Conservation (phyloP, 1,140 invertebrate genomes). For the Caenorhabditis inopinata region DNA sequence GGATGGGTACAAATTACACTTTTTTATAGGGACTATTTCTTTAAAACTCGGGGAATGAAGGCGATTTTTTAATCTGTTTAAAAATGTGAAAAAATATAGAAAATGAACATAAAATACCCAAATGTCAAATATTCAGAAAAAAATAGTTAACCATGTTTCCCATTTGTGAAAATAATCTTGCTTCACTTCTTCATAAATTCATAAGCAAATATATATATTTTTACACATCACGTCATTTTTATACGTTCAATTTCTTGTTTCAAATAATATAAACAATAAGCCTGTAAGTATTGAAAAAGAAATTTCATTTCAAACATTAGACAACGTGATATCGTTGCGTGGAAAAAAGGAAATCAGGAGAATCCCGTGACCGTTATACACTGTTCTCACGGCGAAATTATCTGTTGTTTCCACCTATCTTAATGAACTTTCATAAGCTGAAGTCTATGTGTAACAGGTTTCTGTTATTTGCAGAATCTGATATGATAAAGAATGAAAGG, state of each 20-base stretch:
- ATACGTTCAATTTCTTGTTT: background rate
- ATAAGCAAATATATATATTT: too few species aligned
- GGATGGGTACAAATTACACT: background rate
- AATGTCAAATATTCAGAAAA: too few species aligned
- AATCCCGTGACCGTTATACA: background rate
- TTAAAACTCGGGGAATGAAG: background rate
- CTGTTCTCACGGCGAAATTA: background rate
- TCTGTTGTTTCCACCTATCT: background rate
- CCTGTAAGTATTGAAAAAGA: background rate
- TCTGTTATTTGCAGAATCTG: background rate
- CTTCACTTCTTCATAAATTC: too few species aligned
- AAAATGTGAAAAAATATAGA: background rate
- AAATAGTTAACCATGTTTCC: too few species aligned
- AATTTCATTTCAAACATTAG: background rate
- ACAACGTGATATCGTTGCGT: background rate
- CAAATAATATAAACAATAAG: background rate
- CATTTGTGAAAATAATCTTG: too few species aligned
- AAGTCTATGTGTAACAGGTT: background rate
- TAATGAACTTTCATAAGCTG: background rate
- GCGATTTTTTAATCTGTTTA: too few species aligned
- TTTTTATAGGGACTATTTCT: constrained; percentile 3
- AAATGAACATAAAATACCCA: background rate
- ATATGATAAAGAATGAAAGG: too few species aligned
- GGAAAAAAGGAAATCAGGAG: background rate
- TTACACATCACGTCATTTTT: background rate